Evolutionary conservation across 2,888 invertebrate genomes (phyloP), one percentile per base, ranked within the genome.

Genomic region (Philopedon plagiatum): DNA sequence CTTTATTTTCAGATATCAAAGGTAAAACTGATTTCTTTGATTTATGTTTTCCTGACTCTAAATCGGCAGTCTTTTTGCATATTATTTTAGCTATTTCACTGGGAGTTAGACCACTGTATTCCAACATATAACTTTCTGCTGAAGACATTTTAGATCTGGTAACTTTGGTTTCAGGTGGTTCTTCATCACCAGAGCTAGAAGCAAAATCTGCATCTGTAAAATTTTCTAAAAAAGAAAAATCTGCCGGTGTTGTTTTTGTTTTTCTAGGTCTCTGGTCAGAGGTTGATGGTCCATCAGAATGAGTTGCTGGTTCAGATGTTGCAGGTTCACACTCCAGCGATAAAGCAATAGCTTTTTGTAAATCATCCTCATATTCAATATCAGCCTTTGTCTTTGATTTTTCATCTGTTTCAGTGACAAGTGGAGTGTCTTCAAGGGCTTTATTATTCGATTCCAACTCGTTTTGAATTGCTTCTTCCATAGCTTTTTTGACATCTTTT

Each of bases 61-160:
- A 11, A 32, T 3, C 5, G 7, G 23, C 26, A 32, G 23, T 34
- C 18, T 71, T 67, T 29, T 13, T n/a, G 7, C 29, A 39, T 11
- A 71, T 34, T 29, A 92, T 87, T 78, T 88, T 86, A 32, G 87
- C 85, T 73, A 95, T 92, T 81, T 92, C 91, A 74, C 89, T 89
- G 75, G 91, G 89, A 56, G 93, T 91, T 78, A 94, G 89, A 73
- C 92, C 93, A 78, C 90, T 93, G 78, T 93, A 91, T 83, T 94
- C 93, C 81, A 91, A 87, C 88, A 94, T 93, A 76, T 92, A 94
- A 37, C 89, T 87, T 81, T 91, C 88, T 1, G 92, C 93, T 39
- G 91, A 89, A 69, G 89, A 87, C 54, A 71, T 86, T 67, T 85
- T 84, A 23, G 83, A 84, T 26, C 84, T 83, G 5, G 83, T 75